phyloP scores from a whole-genome alignment of 2,888 invertebrate genomes.

The Synergus itoensis region DNA sequence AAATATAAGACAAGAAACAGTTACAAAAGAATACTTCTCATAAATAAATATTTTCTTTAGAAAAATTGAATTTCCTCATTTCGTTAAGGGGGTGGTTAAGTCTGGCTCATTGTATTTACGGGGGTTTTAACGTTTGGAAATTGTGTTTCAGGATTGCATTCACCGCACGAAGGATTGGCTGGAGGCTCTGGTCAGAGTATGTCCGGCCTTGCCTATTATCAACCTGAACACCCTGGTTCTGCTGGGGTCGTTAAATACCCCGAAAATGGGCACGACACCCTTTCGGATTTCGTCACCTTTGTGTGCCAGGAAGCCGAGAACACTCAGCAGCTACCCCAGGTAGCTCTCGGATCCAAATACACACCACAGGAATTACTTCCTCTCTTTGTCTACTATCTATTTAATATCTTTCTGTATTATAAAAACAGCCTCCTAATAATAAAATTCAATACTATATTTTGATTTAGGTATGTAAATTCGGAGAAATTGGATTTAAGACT shows the following conservation, averaged over 20 bases:
- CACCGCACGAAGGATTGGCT: constrained; percentile 80
- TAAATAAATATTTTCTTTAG: neutral
- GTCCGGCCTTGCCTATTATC: constrained; percentile 80
- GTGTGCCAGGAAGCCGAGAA: constrained; percentile 96
- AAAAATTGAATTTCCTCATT: neutral
- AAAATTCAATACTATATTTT: no score
- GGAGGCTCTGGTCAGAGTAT: constrained; percentile 79
- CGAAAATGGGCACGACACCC: constrained; percentile 93
- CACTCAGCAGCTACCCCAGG: constrained; percentile 87
- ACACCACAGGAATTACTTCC: neutral
- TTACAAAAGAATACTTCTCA: neutral
- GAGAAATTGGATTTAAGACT: neutral
- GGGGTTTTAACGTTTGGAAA: constrained; percentile 50
- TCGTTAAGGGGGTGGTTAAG: constrained; percentile 66
- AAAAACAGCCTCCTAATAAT: neutral
- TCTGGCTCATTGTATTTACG: constrained; percentile 52
- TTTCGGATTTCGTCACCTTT: constrained; percentile 97
- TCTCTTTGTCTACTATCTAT: neutral
- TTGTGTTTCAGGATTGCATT: constrained; percentile 78
- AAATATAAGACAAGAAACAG: neutral
- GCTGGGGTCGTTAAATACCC: constrained; percentile 84
- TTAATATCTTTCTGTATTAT: neutral
- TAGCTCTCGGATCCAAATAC: constrained; percentile 73
- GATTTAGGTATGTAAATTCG: neutral
- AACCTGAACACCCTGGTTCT: constrained; percentile 79